phyloP scores from a whole-genome alignment of 2,797 vertebrate species.

The Cetoscarus ocellatus region DNA sequence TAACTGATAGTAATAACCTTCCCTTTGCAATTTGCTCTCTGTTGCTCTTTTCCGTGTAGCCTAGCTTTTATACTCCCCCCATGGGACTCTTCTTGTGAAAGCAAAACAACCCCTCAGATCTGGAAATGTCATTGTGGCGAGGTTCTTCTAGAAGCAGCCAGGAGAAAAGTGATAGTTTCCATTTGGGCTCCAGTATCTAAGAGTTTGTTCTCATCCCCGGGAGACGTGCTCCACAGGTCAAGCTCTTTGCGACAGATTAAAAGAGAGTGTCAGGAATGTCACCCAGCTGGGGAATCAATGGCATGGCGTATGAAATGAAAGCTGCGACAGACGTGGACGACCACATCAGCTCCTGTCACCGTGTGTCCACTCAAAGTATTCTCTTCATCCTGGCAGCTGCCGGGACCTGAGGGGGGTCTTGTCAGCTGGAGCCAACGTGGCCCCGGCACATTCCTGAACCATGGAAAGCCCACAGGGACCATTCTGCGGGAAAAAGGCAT shows the following conservation, averaged over 20 bases:
- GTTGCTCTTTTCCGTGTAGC: conserved; percentile 24
- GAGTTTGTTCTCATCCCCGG: conserved; percentile 66
- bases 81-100: conserved; percentile 43
- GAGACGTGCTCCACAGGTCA: conserved; percentile 66
- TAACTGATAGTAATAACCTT: conserved; percentile 18
- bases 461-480: conserved; percentile 55
- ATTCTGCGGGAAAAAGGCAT: conserved; percentile 42
- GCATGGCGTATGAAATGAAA: conserved; percentile 75
- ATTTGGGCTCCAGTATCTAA: conserved; percentile 47
- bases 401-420: conserved; percentile 57
- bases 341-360: conserved; percentile 78
- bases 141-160: conserved; percentile 31
- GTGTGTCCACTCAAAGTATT: conserved; percentile 53
- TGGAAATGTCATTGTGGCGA: conserved; percentile 40
- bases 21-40: conserved; percentile 42
- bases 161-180: conserved; percentile 61
- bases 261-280: conserved; percentile 75
- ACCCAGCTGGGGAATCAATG: conserved; percentile 72
- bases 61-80: conserved; percentile 13
- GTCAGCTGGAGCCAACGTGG: conserved; percentile 56
- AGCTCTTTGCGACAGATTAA: conserved; percentile 79
- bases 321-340: conserved; percentile 71
- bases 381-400: conserved; percentile 70
- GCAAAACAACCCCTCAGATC: conserved; percentile 51
- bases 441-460: conserved; percentile 52